Evolutionary conservation across 2,888 invertebrate species (phyloP).

Genomic region (Callinectes sapidus): DNA sequence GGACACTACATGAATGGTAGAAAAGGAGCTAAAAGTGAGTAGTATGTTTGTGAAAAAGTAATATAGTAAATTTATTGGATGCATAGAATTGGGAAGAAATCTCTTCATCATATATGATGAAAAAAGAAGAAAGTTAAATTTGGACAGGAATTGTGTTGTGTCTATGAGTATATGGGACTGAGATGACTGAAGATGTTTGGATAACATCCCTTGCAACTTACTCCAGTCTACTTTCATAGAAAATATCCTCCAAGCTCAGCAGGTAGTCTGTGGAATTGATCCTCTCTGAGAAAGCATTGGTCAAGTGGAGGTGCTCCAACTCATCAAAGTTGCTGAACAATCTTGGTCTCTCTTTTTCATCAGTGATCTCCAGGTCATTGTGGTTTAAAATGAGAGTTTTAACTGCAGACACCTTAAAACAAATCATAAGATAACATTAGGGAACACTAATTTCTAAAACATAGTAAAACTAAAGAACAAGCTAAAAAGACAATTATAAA

Average conservation of each 20-base stretch:
- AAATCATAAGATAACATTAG: not conserved
- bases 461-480: not conserved
- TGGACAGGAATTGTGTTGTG: too few species aligned
- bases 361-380: constrained; percentile 81
- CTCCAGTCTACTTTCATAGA: constrained; percentile 68
- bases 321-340: constrained; percentile 79
- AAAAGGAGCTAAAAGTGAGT: too few species aligned
- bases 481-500: not conserved
- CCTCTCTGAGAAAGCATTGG: constrained; percentile 82
- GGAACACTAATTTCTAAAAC: not conserved
- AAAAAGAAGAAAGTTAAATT: too few species aligned
- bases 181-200: too few species aligned
- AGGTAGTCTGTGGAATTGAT: constrained; percentile 73
- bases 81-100: too few species aligned
- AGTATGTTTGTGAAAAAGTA: too few species aligned
- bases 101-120: too few species aligned
- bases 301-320: constrained; percentile 83
- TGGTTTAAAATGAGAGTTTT: constrained; percentile 83
- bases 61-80: too few species aligned
- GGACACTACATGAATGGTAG: too few species aligned
- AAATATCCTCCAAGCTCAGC: constrained; percentile 73
- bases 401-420: constrained; percentile 77
- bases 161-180: too few species aligned
- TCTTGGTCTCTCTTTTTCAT: constrained; percentile 77
- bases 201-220: constrained; percentile 42